Evolutionary conservation across 2,888 invertebrate species (phyloP), one percentile per base, ranked within the genome.

Genomic region (Coelopa pilipes): DNA sequence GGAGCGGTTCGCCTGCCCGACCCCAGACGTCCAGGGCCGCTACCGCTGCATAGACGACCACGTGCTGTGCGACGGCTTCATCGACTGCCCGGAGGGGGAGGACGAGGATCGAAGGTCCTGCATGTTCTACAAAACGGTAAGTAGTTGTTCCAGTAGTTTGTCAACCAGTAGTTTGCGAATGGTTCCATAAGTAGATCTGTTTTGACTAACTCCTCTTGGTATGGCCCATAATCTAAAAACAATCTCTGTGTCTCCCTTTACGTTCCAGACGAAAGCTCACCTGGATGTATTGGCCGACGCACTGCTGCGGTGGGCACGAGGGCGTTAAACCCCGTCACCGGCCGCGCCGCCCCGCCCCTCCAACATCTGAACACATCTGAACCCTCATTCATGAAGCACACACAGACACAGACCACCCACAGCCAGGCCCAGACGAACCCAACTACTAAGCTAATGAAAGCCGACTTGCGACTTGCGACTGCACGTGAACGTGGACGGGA

Each of bases 121-220:
- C 90, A 96, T 97, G 96, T 97, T 97, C 90, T 97, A 96, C 88
- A 97, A 97, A 92, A 97, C 96, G 92, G 97, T 97, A 89, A 91
- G 92, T 88, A 45, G 11, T 45, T 49, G 12, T 15, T 45, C 45
- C 15, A 34, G 19, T 1, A 45, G 12, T 24, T 60, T 46, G 19
- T 21, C 1, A 21, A 70, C 21, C 7, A 7, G 34, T 34, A 34
- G 34, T 34, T 34, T 34, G 34, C 34, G 34, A 34, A 34, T n/a
- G n/a, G n/a, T 4, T 34, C 7, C 4, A 34, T 7, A 7, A 34
- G 34, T 34, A 34, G 34, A 4, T 7, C 7, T 34, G 34, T 34
- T 34, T 34, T 34, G 7, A 34, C 7, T 34, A 34, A 34, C 7
- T 34, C 7, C 34, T 34, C 34, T 34, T 34, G 4, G 7, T n/a